Evolutionary conservation across 2,888 invertebrate species (phyloP).

Genomic region (Caenorhabditis uteleia): DNA sequence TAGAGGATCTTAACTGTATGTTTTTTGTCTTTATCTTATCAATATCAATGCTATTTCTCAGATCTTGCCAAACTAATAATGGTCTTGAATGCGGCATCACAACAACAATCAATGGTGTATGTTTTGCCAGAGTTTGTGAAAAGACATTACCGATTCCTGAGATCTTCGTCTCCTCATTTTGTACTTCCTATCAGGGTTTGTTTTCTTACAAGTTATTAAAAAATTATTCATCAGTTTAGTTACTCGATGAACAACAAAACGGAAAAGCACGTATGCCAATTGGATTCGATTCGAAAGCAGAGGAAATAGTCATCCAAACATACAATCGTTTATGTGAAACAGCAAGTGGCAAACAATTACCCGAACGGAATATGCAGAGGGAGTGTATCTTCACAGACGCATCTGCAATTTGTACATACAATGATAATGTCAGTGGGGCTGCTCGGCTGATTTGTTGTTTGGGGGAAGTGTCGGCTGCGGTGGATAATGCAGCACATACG

Average conservation of each 20-base stretch:
- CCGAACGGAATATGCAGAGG: conserved; percentile 28
- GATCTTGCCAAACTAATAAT: conserved; percentile 86
- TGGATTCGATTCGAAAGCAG: conserved; percentile 14
- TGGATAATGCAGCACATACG: conserved; percentile 23
- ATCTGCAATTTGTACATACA: conserved; percentile 40
- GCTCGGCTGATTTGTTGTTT: conserved; percentile 45
- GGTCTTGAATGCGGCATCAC: conserved; percentile 90
- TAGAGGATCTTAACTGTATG: conserved; percentile 78
- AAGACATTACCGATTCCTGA: conserved; percentile 80
- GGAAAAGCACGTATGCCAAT: conserved; percentile 4
- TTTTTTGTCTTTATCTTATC: conserved; percentile 1
- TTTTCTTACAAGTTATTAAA: background rate
- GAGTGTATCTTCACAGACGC: conserved; percentile 41
- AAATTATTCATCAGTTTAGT: background rate
- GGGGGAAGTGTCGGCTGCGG: conserved; percentile 16
- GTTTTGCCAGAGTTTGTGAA: conserved; percentile 89
- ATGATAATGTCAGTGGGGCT: conserved; percentile 45
- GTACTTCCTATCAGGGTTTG: conserved; percentile 44
- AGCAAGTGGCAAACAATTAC: conserved; percentile 2
- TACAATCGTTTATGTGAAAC: conserved; percentile 25
- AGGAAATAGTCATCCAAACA: conserved; percentile 21
- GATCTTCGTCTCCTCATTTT: conserved; percentile 48
- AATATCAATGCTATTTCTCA: conserved; percentile 41
- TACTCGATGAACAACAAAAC: conserved; percentile 25
- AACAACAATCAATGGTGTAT: conserved; percentile 87